phyloP scores from a whole-genome alignment of 2,888 invertebrate species.

The Hypercompe scribonia region DNA sequence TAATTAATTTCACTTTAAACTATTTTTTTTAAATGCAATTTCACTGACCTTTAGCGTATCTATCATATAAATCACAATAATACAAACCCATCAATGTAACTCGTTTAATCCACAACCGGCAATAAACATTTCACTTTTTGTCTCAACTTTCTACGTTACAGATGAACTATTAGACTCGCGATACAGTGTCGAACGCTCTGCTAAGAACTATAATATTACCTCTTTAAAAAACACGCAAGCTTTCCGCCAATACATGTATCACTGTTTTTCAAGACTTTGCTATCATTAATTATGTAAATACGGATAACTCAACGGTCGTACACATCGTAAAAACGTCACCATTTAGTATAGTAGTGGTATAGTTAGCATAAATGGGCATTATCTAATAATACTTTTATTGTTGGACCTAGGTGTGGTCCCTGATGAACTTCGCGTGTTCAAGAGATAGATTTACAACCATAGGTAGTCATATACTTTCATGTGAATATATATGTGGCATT shows the following conservation, averaged over 20 bases:
- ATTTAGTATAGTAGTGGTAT: too few relatives aligned
- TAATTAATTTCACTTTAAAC: background rate
- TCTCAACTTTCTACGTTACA: conserved; percentile 42
- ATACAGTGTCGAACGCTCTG: conserved; percentile 39
- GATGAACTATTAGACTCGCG: conserved; percentile 43
- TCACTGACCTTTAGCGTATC: conserved; percentile 14
- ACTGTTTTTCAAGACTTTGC: conserved; percentile 38
- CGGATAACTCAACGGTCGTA: conserved; percentile 42
- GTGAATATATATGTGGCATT: conserved; percentile 4
- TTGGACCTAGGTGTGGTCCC: conserved; percentile 46
- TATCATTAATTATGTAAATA: conserved; percentile 42
- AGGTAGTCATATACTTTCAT: conserved; percentile 28
- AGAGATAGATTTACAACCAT: conserved; percentile 38
- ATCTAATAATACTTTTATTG: conserved; percentile 54
- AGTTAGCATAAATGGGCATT: conserved; percentile 45
- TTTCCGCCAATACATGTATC: conserved; percentile 46
- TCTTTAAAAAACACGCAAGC: conserved; percentile 24
- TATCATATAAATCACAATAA: conserved; percentile 19
- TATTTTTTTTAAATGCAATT: background rate
- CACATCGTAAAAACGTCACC: conserved; percentile 51
- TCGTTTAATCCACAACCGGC: conserved; percentile 18
- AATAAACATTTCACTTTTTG: conserved; percentile 48
- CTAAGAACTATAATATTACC: conserved; percentile 31
- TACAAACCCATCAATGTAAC: conserved; percentile 15
- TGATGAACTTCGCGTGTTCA: conserved; percentile 57